Evolutionary conservation across 2,888 invertebrate species (phyloP).

Genomic region (Charanyca ferruginea): DNA sequence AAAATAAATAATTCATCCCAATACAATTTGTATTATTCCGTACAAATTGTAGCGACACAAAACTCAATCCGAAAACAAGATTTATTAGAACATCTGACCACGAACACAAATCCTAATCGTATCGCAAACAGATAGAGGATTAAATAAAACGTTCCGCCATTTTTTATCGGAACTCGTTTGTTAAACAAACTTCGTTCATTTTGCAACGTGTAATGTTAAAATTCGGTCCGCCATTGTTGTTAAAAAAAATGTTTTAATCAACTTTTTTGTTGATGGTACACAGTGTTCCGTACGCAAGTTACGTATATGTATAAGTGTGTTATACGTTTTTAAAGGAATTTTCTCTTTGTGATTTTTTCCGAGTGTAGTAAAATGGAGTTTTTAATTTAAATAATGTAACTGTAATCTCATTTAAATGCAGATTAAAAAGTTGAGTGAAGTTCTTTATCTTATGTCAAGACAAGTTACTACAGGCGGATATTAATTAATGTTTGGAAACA

Average conservation of each 20-base stretch:
- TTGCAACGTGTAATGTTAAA: conserved; percentile 38
- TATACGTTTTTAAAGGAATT: conserved; percentile 41
- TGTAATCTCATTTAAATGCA: conserved; percentile 2
- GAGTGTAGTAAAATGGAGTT: conserved; percentile 8
- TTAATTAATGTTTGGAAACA: not conserved
- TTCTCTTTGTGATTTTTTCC: conserved; percentile 46
- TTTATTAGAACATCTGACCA: conserved; percentile 50
- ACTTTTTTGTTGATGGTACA: conserved; percentile 40
- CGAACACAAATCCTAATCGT: conserved; percentile 44
- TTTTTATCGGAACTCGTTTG: conserved; percentile 36
- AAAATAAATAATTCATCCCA: conserved; percentile 25
- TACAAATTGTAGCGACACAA: conserved; percentile 21
- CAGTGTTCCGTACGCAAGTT: conserved; percentile 9
- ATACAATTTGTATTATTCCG: conserved; percentile 24
- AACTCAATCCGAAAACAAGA: conserved; percentile 34
- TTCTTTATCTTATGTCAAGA: not conserved
- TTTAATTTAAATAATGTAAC: conserved; percentile 26
- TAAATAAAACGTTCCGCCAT: conserved; percentile 28
- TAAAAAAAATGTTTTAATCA: conserved; percentile 49
- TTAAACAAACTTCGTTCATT: conserved; percentile 45
- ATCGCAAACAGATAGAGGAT: conserved; percentile 42
- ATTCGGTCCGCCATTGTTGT: conserved; percentile 20
- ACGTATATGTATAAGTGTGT: conserved; percentile 36
- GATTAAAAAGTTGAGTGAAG: conserved; percentile 7
- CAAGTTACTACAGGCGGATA: not conserved